Conservation (phyloP, 64 coral and sea anemone genomes). For the Actinia tenebrosa region DNA sequence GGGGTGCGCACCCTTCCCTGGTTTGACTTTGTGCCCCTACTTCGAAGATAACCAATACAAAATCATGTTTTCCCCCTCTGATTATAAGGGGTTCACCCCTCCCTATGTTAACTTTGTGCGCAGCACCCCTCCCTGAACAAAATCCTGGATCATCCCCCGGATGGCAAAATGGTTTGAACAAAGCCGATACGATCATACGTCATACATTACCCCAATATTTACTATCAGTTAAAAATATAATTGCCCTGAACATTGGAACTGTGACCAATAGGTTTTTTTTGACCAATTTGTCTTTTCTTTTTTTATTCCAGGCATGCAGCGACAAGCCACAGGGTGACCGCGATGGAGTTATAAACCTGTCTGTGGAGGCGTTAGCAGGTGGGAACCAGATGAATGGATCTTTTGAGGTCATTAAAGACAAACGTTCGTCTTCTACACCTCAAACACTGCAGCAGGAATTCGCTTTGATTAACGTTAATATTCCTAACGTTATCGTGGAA, state of each 20-base stretch:
- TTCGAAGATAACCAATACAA: too few relatives aligned
- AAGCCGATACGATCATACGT: too few relatives aligned
- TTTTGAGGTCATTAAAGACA: constrained; percentile 28
- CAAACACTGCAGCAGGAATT: constrained; percentile 86
- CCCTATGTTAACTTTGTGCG: too few relatives aligned
- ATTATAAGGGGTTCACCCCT: too few relatives aligned
- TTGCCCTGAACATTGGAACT: too few relatives aligned
- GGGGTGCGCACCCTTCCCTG: too few relatives aligned
- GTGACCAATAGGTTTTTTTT: not conserved
- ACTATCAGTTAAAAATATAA: too few relatives aligned
- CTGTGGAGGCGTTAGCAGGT: not conserved
- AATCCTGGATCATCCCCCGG: too few relatives aligned
- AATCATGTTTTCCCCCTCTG: too few relatives aligned
- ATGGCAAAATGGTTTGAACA: not conserved
- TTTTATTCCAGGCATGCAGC: constrained; percentile 52
- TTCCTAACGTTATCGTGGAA: constrained; percentile 79
- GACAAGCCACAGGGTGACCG: constrained; percentile 46
- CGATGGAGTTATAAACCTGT: not conserved
- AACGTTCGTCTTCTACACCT: constrained; percentile 22
- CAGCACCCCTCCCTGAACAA: too few relatives aligned
- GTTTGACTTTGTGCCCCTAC: too few relatives aligned
- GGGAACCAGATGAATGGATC: constrained; percentile 10
- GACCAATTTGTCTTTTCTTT: not conserved
- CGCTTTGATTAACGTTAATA: constrained; percentile 84
- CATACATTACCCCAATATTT: too few relatives aligned